Conservation (phyloP, 2,113 vertebrate genomes). For the Misgurnus anguillicaudatus region DNA sequence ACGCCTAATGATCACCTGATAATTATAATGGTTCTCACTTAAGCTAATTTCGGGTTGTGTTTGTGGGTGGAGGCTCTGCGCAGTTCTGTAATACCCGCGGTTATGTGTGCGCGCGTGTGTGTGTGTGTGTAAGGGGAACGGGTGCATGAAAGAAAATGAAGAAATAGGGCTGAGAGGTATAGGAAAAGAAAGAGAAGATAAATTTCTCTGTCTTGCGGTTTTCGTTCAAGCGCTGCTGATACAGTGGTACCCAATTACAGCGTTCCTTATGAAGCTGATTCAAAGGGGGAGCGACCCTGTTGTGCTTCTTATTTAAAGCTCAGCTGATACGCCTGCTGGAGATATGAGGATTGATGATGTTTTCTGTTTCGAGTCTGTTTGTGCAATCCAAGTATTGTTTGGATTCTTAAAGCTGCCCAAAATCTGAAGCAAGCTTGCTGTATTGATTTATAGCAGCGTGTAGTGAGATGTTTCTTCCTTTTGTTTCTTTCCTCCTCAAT, state of each 20-base stretch:
- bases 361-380: slow-evolving; percentile 24
- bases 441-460: slow-evolving; percentile 24
- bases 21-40: slow-evolving; percentile 55
- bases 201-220: slow-evolving; percentile 24
- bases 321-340: slow-evolving; percentile 2
- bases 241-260: slow-evolving; percentile 24
- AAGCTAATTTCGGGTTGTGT: slow-evolving; percentile 56
- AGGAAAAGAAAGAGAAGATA: slow-evolving; percentile 30
- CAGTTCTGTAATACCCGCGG: slow-evolving; percentile 20
- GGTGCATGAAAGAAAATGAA: slow-evolving; percentile 17
- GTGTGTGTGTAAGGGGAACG: not conserved
- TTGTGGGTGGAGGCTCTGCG: slow-evolving; percentile 37
- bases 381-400: slow-evolving; percentile 24
- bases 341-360: slow-evolving; percentile 40
- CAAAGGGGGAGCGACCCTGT: slow-evolving; percentile 13
- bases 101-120: not conserved
- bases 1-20: slow-evolving; percentile 50
- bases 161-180: not conserved
- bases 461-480: slow-evolving; percentile 7
- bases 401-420: slow-evolving; percentile 32
- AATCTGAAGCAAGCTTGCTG: slow-evolving; percentile 5
- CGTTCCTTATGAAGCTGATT: slow-evolving; percentile 30
- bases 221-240: slow-evolving; percentile 8
- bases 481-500: not conserved
- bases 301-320: slow-evolving; percentile 27